Base-by-base conservation (phyloP, 2,113 vertebrate species). In the Prinia subflava region DNA sequence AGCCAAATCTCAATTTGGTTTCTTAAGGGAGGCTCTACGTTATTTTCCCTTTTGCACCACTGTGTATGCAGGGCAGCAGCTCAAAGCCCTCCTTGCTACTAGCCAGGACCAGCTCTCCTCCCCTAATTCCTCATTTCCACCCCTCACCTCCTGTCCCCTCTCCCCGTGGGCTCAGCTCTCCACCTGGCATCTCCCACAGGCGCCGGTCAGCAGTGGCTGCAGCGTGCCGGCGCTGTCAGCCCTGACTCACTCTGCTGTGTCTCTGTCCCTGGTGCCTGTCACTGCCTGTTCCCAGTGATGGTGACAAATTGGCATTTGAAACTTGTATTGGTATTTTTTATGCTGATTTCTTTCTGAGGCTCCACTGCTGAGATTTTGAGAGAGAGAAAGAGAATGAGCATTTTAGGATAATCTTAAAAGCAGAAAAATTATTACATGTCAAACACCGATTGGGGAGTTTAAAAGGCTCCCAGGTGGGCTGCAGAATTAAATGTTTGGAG, bases 401-500 rank as follows among this genome's bases (percentile, higher is more conserved):
- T 96, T 98, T 97, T 95, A 92, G 96, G 96, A 94, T 97, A 97
- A 97, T 97, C 96, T 97, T 97, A 96, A 97, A 97, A 97, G 97
- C 64, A 80, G 95, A 96, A 97, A 97, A 97, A 97, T 95, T 92
- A 97, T 96, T 97, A 96, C 65, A 73, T 97, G 96, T 98, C 97
- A 98, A 97, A 98, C 96, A 94, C 69, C 49, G 18, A 97, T 88
- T 25, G n/a, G 90, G 95, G 97, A 98, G 93, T 95, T 97, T 97
- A 96, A 98, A 97, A 96, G 97, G 95, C 97, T 98, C 97, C 97
- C 97, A 97, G 95, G 97, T 97, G 97, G 97, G 97, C 96, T 96
- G 95, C 83, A 92, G 96, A 98, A 98, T 97, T 97, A 96, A 97
- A 97, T 95, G 95, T 97, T 95, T 96, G 92, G 95, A 96, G 94